Evolutionary conservation across 1,140 invertebrate genomes (phyloP).

Genomic region (Mactra quadrangularis): DNA sequence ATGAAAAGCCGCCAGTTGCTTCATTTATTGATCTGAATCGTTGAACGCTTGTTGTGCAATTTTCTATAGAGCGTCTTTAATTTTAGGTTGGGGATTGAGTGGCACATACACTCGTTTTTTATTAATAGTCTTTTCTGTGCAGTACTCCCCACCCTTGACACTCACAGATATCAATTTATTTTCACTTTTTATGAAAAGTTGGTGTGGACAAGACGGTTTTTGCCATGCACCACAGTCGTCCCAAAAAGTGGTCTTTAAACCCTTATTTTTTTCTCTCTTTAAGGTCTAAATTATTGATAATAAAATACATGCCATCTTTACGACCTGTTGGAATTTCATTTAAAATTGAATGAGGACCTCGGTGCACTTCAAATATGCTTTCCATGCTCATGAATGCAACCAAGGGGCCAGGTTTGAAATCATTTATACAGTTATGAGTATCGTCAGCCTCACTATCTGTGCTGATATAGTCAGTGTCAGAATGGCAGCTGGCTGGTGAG

Average conservation of each 20-base stretch:
- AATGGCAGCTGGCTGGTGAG: no score
- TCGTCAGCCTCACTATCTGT: no score
- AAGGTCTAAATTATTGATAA: no score
- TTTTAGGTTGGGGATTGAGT: background rate
- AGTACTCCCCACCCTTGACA: background rate
- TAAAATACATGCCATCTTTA: no score
- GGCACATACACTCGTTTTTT: slow-evolving; percentile 3
- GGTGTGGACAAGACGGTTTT: background rate
- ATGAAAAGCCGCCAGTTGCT: no score
- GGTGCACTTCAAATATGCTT: no score
- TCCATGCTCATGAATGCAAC: background rate
- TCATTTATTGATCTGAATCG: no score
- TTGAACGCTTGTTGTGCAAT: no score
- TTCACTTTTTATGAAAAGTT: background rate
- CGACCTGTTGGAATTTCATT: slow-evolving; percentile 1
- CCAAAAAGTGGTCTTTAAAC: background rate
- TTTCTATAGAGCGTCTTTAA: no score
- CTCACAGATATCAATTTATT: background rate
- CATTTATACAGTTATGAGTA: background rate
- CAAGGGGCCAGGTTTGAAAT: background rate
- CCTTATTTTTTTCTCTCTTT: background rate
- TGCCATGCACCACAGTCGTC: slow-evolving; percentile 29
- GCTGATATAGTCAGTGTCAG: no score
- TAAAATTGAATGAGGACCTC: background rate
- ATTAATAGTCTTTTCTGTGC: background rate